These are phyloP conservation scores for Thumatha senex DNA, from an alignment of 2,888 invertebrate genomes.

Conservation along the genomic window DNA sequence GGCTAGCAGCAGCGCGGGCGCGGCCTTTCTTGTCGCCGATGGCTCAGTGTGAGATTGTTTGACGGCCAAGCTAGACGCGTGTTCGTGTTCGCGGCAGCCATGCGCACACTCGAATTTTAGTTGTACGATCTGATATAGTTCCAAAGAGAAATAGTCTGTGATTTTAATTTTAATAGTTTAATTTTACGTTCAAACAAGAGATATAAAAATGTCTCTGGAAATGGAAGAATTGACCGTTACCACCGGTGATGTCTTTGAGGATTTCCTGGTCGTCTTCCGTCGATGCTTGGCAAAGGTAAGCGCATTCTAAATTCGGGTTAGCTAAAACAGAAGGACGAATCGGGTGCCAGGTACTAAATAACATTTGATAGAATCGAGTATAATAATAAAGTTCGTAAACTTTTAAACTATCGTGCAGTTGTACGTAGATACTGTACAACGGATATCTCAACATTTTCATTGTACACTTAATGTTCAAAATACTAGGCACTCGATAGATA, in stretches of 20 bases:
- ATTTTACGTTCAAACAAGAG: conserved; percentile 42
- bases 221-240: conserved; percentile 84
- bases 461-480: not conserved
- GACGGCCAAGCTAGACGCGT: conserved; percentile 50
- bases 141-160: conserved; percentile 73
- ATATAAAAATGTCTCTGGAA: conserved; percentile 85
- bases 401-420: conserved; percentile 50
- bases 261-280: conserved; percentile 88
- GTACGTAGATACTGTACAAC: conserved; percentile 62
- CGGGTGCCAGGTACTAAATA: conserved; percentile 46
- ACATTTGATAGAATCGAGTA: conserved; percentile 36
- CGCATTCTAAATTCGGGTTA: conserved; percentile 71
- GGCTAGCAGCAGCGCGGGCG: conserved; percentile 26
- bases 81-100: conserved; percentile 39
- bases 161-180: conserved; percentile 54
- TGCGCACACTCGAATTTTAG: conserved; percentile 58
- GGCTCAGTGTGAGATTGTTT: conserved; percentile 60
- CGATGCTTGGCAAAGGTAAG: conserved; percentile 88
- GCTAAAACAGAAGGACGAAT: conserved; percentile 40
- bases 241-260: conserved; percentile 89
- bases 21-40: conserved; percentile 9
- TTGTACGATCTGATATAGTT: conserved; percentile 69
- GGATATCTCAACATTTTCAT: conserved; percentile 56
- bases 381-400: conserved; percentile 17
- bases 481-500: too few relatives aligned